phyloP scores from a whole-genome alignment of 2,113 vertebrate genomes.

The Murina feae region DNA sequence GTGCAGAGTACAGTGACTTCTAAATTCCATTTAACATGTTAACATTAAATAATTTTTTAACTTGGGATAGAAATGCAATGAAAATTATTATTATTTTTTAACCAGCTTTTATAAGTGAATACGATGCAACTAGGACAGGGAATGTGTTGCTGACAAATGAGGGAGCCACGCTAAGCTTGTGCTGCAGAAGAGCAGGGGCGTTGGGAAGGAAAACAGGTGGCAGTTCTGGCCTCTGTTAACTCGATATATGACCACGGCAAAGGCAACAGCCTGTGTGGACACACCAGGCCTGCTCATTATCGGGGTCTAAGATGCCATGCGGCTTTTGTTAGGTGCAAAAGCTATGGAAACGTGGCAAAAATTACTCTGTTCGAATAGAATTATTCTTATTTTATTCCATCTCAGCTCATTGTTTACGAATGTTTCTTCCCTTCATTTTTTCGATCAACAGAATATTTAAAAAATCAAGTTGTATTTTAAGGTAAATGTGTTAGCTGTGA shows the following conservation, averaged over 20 bases:
- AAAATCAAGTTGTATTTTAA: not conserved
- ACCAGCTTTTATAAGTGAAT: not conserved
- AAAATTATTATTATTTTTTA: not conserved
- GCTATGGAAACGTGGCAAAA: not conserved
- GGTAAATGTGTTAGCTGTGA: not conserved
- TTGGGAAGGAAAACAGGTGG: not conserved
- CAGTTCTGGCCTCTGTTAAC: not conserved
- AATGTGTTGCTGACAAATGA: not conserved
- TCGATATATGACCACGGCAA: not conserved
- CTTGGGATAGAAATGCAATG: not conserved
- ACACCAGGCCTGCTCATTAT: not conserved
- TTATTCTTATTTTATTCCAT: not conserved
- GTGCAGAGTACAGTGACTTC: not conserved
- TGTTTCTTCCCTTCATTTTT: not conserved
- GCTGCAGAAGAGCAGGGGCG: not conserved
- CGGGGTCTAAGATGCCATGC: not conserved
- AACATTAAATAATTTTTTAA: slow-evolving; percentile 6
- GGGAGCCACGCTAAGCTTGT: not conserved
- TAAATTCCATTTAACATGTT: not conserved
- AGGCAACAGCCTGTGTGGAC: not conserved
- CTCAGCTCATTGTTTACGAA: not conserved
- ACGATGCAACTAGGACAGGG: not conserved
- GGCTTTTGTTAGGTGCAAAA: not conserved
- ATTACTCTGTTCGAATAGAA: not conserved
- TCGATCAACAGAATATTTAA: not conserved